Conservation (phyloP, 92 coral and sea anemone species). For the Bergia puertoricense region DNA sequence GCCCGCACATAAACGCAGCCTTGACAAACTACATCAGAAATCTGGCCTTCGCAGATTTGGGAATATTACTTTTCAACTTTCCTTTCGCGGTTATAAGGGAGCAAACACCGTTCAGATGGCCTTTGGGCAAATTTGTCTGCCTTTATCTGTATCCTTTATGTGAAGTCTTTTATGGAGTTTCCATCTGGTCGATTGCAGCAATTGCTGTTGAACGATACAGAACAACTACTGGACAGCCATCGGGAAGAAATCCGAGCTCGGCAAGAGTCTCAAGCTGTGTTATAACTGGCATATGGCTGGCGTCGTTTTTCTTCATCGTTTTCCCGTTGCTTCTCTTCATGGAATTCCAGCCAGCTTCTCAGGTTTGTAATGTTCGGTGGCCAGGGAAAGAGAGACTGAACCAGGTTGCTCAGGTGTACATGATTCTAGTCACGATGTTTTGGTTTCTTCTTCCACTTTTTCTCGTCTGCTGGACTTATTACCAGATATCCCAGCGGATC, state of each 20-base stretch:
- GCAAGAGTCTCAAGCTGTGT: slow-evolving; percentile 8
- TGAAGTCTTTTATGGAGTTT: slow-evolving; percentile 61
- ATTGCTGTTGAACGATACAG: slow-evolving; percentile 61
- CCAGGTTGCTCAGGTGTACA: slow-evolving; percentile 11
- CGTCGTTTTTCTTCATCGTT: slow-evolving; percentile 32
- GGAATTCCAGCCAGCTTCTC: background rate
- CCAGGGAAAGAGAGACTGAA: background rate
- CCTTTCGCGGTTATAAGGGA: slow-evolving; percentile 51
- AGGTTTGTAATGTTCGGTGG: slow-evolving; percentile 2
- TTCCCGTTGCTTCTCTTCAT: slow-evolving; percentile 40
- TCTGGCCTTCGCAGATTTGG: slow-evolving; percentile 62
- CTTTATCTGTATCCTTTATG: slow-evolving; percentile 52
- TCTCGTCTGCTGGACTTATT: slow-evolving; percentile 28
- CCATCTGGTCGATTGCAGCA: slow-evolving; percentile 64
- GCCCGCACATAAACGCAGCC: slow-evolving; percentile 60
- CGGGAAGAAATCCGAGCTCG: background rate
- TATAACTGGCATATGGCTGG: slow-evolving; percentile 13
- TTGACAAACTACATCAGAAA: slow-evolving; percentile 55
- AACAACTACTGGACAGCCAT: slow-evolving; percentile 41
- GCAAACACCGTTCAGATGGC: slow-evolving; percentile 57
- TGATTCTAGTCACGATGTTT: slow-evolving; percentile 14
- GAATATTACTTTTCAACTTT: slow-evolving; percentile 44
- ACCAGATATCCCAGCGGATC: slow-evolving; percentile 33
- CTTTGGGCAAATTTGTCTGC: slow-evolving; percentile 60
- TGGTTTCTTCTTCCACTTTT: slow-evolving; percentile 28